These are phyloP conservation scores for Phorcus lineatus DNA, from an alignment of 2,888 invertebrate genomes.

Conservation along the genomic window DNA sequence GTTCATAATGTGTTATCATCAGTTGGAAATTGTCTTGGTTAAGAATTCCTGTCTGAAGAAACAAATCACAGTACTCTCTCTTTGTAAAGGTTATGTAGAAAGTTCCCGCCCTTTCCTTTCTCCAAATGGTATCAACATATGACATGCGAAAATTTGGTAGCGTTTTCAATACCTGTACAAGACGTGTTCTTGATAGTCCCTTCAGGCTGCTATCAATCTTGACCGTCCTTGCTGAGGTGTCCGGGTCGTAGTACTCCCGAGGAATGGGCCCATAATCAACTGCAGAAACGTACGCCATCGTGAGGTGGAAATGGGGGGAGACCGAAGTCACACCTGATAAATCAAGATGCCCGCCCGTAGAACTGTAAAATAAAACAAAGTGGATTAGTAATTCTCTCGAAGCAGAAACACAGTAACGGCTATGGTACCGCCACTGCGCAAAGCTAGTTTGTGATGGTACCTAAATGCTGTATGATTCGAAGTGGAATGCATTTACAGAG, in stretches of 20 bases:
- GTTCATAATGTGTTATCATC: too few relatives aligned
- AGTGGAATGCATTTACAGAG: too few relatives aligned
- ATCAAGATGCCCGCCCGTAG: not conserved
- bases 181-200: not conserved
- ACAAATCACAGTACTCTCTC: too few relatives aligned
- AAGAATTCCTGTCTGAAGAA: not conserved
- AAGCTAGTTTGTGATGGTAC: not conserved
- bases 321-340: not conserved
- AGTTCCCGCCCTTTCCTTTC: too few relatives aligned
- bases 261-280: not conserved
- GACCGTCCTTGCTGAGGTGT: not conserved
- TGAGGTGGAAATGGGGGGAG: not conserved
- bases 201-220: too few relatives aligned
- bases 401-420: not conserved
- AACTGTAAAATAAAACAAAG: not conserved
- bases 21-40: not conserved
- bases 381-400: not conserved
- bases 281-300: not conserved
- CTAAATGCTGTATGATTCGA: too few relatives aligned
- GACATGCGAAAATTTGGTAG: not conserved
- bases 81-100: too few relatives aligned
- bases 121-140: too few relatives aligned
- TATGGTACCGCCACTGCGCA: slow-evolving; percentile 13
- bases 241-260: not conserved
- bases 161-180: not conserved